Evolutionary conservation across 92 coral and sea anemone species (phyloP).

Genomic region (Metridium senile): DNA sequence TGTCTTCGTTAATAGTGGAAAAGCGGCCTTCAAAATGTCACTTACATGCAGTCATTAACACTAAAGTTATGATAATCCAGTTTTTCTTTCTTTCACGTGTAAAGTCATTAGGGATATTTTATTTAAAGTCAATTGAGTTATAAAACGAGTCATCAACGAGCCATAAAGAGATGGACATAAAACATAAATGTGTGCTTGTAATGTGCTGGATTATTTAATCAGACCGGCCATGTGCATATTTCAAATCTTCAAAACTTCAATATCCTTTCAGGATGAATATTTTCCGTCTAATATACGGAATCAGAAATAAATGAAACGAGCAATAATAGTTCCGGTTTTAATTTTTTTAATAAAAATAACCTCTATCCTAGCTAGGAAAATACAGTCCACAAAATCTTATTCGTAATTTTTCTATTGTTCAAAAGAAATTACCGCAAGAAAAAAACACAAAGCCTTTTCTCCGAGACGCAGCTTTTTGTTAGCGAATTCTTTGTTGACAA

Average conservation of each 20-base stretch:
- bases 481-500: constrained; percentile 10
- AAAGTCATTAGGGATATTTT: not conserved
- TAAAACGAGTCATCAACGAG: not conserved
- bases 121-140: not conserved
- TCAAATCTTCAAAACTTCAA: not conserved
- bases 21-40: not conserved
- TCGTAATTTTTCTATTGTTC: not conserved
- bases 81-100: not conserved
- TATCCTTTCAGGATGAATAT: not conserved
- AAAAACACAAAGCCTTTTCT: not conserved
- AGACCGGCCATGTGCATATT: not conserved
- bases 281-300: not conserved
- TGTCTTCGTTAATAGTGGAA: not conserved
- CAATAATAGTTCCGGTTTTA: not conserved
- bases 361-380: not conserved
- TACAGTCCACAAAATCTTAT: not conserved
- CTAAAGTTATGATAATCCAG: not conserved
- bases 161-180: too few species aligned
- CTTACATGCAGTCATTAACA: not conserved
- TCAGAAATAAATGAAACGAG: not conserved
- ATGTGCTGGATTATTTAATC: not conserved
- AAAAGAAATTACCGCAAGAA: not conserved
- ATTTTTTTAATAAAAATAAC: not conserved
- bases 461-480: not conserved
- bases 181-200: not conserved